A percentile compares a stretch with the other conserved stretches of the same genome.
Evolutionary conservation across 2,113 vertebrate genomes (phyloP).

Genomic region (Ranitomeya variabilis): DNA sequence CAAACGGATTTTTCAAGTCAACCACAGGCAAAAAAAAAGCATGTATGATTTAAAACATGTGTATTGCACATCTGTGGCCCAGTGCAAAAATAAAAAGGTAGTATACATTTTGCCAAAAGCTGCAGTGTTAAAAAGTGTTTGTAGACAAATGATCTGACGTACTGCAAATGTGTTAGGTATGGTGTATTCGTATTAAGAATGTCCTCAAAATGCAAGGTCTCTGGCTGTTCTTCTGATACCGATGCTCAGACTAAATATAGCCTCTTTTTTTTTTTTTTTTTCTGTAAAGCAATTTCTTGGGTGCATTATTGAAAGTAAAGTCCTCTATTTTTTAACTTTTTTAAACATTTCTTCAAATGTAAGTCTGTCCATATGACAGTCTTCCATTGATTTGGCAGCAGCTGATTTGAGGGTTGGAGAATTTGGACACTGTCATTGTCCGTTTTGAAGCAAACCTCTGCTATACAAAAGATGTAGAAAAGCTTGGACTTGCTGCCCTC

Average conservation of each 20-base stretch:
- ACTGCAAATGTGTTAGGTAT: constrained; percentile 28
- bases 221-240: background rate
- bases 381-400: no score
- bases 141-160: constrained; percentile 19
- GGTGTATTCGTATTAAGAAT: background rate
- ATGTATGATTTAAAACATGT: constrained; percentile 44
- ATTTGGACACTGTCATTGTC: no score
- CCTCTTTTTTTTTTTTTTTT: no score
- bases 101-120: constrained; percentile 32
- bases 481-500: no score
- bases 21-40: constrained; percentile 12
- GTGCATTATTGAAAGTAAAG: background rate
- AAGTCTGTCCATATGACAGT: no score
- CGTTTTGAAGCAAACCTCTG: no score
- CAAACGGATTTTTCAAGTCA: background rate
- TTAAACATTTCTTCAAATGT: no score
- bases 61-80: constrained; percentile 26
- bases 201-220: constrained; percentile 15
- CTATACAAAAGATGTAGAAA: no score
- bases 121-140: constrained; percentile 48
- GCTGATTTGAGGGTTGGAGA: no score
- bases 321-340: no score
- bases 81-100: background rate
- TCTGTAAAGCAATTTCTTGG: background rate
- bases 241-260: background rate